Percentiles rank a stretch among this genome's conserved stretches.
Conservation (phyloP, 2,797 vertebrate species). For the Triplophysa bombifrons region DNA sequence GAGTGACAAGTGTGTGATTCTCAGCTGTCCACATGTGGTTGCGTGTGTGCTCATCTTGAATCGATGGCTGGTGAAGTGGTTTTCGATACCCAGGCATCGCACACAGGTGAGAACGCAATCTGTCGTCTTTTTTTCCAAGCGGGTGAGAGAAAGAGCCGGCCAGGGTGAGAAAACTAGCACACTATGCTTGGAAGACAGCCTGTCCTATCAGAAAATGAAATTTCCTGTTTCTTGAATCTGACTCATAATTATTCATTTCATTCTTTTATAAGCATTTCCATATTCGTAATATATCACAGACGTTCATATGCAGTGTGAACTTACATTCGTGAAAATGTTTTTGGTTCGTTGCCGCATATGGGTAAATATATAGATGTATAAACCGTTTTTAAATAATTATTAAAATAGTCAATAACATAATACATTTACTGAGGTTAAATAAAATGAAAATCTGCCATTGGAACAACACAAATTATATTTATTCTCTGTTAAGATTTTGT, state of each 20-base stretch:
- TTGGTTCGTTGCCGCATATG: not conserved
- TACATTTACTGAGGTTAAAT: not conserved
- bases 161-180: constrained; percentile 41
- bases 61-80: constrained; percentile 42
- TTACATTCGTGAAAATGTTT: not conserved
- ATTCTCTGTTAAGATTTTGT: not conserved
- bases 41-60: constrained; percentile 35
- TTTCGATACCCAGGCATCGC: constrained; percentile 44
- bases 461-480: too few species aligned
- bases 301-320: not conserved
- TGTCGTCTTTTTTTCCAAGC: constrained; percentile 18
- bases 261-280: constrained; percentile 5
- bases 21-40: constrained; percentile 10
- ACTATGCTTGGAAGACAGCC: constrained; percentile 15
- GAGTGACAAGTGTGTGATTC: constrained; percentile 27
- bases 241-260: constrained; percentile 5
- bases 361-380: not conserved
- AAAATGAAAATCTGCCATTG: too few species aligned
- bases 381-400: too few species aligned
- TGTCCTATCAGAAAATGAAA: constrained; percentile 21
- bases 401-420: too few species aligned
- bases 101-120: constrained; percentile 47
- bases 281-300: not conserved
- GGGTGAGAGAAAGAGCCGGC: constrained; percentile 24
- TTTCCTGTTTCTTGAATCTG: constrained; percentile 26